Conservation (phyloP, 2,888 invertebrate genomes). For the Protula sp. region DNA sequence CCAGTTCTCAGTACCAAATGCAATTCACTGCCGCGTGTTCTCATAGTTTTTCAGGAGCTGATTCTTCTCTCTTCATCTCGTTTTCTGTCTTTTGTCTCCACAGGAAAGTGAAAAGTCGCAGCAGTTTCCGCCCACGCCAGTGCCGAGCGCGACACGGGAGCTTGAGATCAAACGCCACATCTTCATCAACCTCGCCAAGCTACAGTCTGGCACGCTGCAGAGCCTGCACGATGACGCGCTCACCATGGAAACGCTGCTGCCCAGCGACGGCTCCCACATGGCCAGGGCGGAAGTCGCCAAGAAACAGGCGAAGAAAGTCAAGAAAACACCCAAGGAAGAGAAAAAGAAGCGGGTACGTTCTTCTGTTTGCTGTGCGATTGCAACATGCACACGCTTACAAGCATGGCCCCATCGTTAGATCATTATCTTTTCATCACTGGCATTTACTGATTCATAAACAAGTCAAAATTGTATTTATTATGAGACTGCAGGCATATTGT, state of each 20-base stretch:
- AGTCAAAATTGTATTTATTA: too few relatives aligned
- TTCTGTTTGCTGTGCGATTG: neutral
- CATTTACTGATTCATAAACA: too few relatives aligned
- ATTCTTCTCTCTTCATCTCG: too few relatives aligned
- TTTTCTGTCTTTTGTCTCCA: too few relatives aligned
- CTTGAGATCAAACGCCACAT: constrained; percentile 26
- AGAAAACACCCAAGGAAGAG: constrained; percentile 5
- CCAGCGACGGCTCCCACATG: neutral
- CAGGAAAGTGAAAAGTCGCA: too few relatives aligned
- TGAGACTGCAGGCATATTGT: too few relatives aligned
- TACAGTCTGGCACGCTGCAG: constrained; percentile 36
- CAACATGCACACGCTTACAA: too few relatives aligned
- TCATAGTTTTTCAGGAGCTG: too few relatives aligned
- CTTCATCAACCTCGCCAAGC: constrained; percentile 39
- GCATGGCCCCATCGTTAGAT: too few relatives aligned
- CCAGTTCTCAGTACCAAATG: too few relatives aligned
- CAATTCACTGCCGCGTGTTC: too few relatives aligned
- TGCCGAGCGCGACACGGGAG: neutral
- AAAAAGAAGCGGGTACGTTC: neutral
- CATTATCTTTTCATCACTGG: too few relatives aligned
- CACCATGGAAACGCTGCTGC: constrained; percentile 32
- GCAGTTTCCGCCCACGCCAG: neutral
- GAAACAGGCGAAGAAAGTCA: neutral
- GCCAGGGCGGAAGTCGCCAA: neutral
- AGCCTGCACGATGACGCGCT: constrained; percentile 34